Base-by-base conservation (phyloP, 1,140 invertebrate species). In the Drosophila pectinifera region DNA sequence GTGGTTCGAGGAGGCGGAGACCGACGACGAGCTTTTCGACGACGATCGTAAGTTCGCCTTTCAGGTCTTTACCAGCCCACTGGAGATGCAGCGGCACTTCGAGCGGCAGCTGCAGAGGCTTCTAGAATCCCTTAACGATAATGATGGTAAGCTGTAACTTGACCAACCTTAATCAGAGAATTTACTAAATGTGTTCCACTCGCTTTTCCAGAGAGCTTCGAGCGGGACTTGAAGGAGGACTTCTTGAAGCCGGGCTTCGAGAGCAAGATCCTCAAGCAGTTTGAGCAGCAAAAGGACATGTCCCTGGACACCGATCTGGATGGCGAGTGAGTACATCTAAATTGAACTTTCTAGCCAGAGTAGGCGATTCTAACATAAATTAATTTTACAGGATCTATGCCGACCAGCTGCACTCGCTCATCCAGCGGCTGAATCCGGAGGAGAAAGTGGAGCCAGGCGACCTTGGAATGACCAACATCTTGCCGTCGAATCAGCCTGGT, bases 81-180 rank as follows among this genome's bases (percentile, higher is more conserved):
- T 93, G 48, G 92, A 93, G 79, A 91, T 93, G 82, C 93, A 93
- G 58, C 91, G 86, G 42, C 93, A 93, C 74, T 93, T 93, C 63
- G 93, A 93, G 59, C 78, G 92, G 22, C 93, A 93, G 68, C 75
- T 93, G 88, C 91, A 93, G 53, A 82, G 91, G 16, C 69, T 93
- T 31, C 70, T 92, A 41, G 92, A 92, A 49, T 86, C 81, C 0
- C 72, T 93, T 38, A 84, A 88, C 16, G 80, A 92, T n/a, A 78
- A 86, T 38, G 90, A 92, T 16, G 88, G 90, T 88, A 48, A 53
- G 64, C 3, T 22, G 6, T 18, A n/a, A n/a, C n/a, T n/a, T n/a
- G n/a, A n/a, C 6, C 11, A 20, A 18, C 8, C 16, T 14, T 20
- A 1, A 0, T 34, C 0, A 34, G 10, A 3, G 26, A 26, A 20